Percentiles rank a stretch among this genome's conserved stretches.
Evolutionary conservation across 2,888 invertebrate species (phyloP).

Genomic region (Imbricaverruca yamaguchii): DNA sequence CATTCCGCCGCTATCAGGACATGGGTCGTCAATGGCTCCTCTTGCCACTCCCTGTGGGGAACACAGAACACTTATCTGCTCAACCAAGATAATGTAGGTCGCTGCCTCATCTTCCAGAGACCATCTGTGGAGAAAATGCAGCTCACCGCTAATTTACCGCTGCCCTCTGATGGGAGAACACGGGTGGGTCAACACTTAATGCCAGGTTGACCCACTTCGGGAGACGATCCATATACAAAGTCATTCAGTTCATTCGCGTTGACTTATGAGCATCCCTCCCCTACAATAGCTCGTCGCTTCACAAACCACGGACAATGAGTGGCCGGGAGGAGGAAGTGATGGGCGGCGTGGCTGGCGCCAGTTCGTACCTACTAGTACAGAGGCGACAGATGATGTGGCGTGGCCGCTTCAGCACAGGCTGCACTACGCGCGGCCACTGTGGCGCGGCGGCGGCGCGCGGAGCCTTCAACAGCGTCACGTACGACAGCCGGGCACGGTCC

Average conservation of each 20-base stretch:
- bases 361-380: slow-evolving; percentile 25
- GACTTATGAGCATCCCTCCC: too few relatives aligned
- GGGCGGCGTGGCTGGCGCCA: neutral
- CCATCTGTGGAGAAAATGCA: too few relatives aligned
- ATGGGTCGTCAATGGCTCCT: slow-evolving; percentile 28
- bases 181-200: too few relatives aligned
- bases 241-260: too few relatives aligned
- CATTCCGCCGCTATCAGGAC: neutral
- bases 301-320: neutral
- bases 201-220: too few relatives aligned
- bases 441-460: slow-evolving; percentile 4
- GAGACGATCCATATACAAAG: too few relatives aligned
- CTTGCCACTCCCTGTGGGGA: slow-evolving; percentile 23
- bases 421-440: slow-evolving; percentile 30
- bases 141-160: neutral
- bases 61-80: neutral
- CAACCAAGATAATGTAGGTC: neutral
- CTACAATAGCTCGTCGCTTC: neutral
- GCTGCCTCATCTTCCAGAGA: too few relatives aligned
- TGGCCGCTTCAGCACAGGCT: slow-evolving; percentile 22
- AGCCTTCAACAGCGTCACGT: slow-evolving; percentile 8
- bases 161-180: neutral
- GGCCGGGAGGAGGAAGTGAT: too few relatives aligned
- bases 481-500: neutral
- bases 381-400: slow-evolving; percentile 26